Conservation (phyloP, 2,113 vertebrate species). For the Plotosus lineatus region DNA sequence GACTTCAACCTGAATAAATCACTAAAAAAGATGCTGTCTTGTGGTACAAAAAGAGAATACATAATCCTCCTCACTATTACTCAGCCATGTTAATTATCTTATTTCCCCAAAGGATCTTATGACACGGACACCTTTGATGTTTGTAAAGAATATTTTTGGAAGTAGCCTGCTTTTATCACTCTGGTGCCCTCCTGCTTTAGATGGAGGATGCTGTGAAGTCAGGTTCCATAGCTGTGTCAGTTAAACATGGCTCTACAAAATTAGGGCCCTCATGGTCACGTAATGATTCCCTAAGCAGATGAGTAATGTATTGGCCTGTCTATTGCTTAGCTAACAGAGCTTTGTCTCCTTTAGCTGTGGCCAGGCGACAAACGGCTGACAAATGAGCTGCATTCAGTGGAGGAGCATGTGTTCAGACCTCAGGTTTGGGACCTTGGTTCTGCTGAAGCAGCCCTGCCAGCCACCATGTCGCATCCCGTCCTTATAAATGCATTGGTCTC, state of each 20-base stretch:
- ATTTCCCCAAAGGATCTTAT: slow-evolving; percentile 40
- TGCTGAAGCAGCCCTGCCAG: slow-evolving; percentile 14
- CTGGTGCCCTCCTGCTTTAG: slow-evolving; percentile 28
- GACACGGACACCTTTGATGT: slow-evolving; percentile 42
- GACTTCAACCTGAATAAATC: slow-evolving; percentile 46
- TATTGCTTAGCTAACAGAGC: slow-evolving; percentile 46
- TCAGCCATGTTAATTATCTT: slow-evolving; percentile 39
- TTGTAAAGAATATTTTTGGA: slow-evolving; percentile 43
- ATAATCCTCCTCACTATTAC: slow-evolving; percentile 38
- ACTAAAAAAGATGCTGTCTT: slow-evolving; percentile 9
- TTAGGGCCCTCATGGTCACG: slow-evolving; percentile 46
- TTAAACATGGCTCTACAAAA: slow-evolving; percentile 51
- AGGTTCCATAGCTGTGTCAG: slow-evolving; percentile 39
- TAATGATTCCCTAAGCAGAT: slow-evolving; percentile 52
- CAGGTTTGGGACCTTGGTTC: background rate
- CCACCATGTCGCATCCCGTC: background rate
- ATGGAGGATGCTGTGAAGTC: slow-evolving; percentile 31
- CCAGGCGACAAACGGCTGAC: slow-evolving; percentile 46
- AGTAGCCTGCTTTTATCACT: slow-evolving; percentile 41
- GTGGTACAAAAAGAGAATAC: slow-evolving; percentile 25
- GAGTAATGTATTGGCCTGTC: slow-evolving; percentile 54
- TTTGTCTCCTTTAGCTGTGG: slow-evolving; percentile 49
- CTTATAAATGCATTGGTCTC: slow-evolving; percentile 4
- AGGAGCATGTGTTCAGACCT: background rate
- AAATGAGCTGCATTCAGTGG: slow-evolving; percentile 44